Base-by-base conservation (phyloP, 2,888 invertebrate species). In the Gastracanthus pulcherrimus region DNA sequence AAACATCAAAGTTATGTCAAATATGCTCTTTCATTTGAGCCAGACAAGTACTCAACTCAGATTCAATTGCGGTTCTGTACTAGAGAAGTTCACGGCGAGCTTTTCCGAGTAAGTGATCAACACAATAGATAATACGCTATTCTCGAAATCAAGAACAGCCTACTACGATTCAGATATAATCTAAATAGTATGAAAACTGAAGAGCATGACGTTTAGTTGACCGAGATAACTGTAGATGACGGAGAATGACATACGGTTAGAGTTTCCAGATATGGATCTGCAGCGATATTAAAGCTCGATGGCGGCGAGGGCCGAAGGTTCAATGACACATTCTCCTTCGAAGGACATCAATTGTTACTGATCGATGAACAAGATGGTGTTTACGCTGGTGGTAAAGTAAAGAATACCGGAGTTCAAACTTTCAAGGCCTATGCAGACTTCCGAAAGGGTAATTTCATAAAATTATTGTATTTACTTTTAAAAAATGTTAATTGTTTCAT, bases 181-280 rank as follows among this genome's bases (percentile, higher is more conserved):
- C 93, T 99, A 72, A 98, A 98, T 91, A 97, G 97, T 23, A 92
- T 97, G 84, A 94, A 97, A 84, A 97, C 98, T 5, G 98, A 98
- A 91, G 98, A 98, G 90, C 95, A 95, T 83, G 97, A 97, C 89
- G 95, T 99, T 86, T 97, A 97, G 97, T 93, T 98, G 70, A 96
- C 96, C 86, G 96, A 97, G 5, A 96, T 98, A 34, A 95, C 96
- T 0, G 98, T 98, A 2, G 97, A 98, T 89, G 97, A 98, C 90
- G 99, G 99, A 0, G 98, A 98, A 88, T 99, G 99, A 99, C 99
- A 99, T 90, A 97, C 97, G 75, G 98, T 98, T 5, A 94, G 96
- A 85, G 97, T 98, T 0, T 96, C 96, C 86, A 94, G 99, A 76
- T 97, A 97, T 86, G 98, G 98, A 51, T 97, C 97, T 67, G 97